phyloP scores from a whole-genome alignment of 2,797 vertebrate species.

The Tapera naevia region DNA sequence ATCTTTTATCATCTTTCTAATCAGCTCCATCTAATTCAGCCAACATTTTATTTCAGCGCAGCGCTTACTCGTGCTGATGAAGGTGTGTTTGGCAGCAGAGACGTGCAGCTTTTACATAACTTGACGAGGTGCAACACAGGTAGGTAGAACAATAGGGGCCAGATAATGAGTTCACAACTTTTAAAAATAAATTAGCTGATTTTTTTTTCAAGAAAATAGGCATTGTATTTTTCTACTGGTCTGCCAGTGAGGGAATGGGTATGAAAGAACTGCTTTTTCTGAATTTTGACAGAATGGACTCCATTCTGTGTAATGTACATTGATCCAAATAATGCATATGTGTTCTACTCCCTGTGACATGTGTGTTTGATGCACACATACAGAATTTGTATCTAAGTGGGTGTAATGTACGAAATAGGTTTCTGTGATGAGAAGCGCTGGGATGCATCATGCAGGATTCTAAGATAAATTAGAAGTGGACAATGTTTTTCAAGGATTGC shows the following conservation, averaged over 20 bases:
- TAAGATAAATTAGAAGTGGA: not conserved
- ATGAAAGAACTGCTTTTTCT: not conserved
- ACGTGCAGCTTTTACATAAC: not conserved
- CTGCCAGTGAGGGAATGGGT: not conserved
- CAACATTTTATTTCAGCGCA: not conserved
- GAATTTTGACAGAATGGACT: not conserved
- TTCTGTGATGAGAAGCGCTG: not conserved
- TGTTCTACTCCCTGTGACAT: not conserved
- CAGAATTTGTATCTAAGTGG: not conserved
- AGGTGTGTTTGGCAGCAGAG: not conserved
- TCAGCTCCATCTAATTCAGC: not conserved
- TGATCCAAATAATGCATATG: rapidly evolving
- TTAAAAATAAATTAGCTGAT: not conserved
- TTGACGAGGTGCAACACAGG: not conserved
- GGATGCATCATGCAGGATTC: not conserved
- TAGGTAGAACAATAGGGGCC: not conserved
- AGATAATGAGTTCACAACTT: not conserved
- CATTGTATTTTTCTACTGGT: not conserved
- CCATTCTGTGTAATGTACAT: rapidly evolving
- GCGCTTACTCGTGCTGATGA: not conserved
- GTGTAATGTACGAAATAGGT: not conserved
- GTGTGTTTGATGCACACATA: not conserved
- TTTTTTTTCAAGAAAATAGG: not conserved
- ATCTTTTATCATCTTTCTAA: constrained; percentile 44
- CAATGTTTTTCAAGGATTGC: not conserved